These are phyloP conservation scores for Ameiurus melas DNA, from an alignment of 2,113 vertebrate species.

Conservation along the genomic window DNA sequence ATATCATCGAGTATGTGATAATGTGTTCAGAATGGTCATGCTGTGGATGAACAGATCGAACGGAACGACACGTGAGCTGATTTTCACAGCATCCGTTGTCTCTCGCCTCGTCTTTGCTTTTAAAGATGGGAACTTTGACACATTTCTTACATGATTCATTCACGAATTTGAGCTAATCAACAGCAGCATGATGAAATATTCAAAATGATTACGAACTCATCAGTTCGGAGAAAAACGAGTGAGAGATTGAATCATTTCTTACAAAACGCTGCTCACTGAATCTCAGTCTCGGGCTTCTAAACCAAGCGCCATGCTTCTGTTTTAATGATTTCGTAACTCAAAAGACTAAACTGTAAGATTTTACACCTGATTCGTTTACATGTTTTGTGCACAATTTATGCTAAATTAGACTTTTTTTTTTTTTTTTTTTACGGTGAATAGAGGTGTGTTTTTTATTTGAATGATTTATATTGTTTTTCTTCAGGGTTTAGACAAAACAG, in stretches of 20 bases:
- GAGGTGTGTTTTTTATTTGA: neutral
- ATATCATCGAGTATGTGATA: neutral
- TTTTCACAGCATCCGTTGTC: neutral
- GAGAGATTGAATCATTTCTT: neutral
- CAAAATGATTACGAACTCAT: neutral
- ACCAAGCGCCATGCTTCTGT: neutral
- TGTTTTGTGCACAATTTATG: neutral
- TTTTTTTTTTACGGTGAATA: neutral
- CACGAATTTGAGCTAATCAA: neutral
- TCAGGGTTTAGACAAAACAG: neutral
- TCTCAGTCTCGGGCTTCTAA: neutral
- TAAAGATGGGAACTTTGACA: neutral
- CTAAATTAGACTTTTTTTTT: neutral
- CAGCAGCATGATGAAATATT: neutral
- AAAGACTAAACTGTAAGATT: neutral
- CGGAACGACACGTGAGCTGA: neutral
- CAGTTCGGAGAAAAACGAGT: neutral
- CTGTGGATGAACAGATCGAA: neutral
- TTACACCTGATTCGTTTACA: neutral
- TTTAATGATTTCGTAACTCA: neutral
- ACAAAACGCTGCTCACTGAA: neutral
- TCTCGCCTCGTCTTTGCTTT: neutral
- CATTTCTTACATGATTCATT: neutral
- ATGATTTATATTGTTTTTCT: neutral
- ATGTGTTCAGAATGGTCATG: neutral